Evolutionary conservation across 2,888 invertebrate genomes (phyloP).

Genomic region (Subacronicta megacephala): DNA sequence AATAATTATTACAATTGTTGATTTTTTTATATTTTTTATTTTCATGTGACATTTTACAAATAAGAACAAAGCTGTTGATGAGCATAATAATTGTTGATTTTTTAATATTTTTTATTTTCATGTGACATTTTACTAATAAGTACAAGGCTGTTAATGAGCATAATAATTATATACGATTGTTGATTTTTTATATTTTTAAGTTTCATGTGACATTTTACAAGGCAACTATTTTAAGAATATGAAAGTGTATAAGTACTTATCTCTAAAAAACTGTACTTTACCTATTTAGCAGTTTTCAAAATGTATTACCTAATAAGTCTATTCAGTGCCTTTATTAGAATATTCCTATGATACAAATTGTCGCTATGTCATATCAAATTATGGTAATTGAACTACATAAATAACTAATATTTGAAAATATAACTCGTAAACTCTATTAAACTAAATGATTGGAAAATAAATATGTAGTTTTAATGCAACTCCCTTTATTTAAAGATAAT

Average conservation of each 20-base stretch:
- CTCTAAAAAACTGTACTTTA: constrained; percentile 14
- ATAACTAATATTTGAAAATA: constrained; percentile 15
- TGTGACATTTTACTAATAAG: too few species aligned
- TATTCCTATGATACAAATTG: constrained; percentile 18
- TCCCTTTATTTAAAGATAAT: constrained; percentile 18
- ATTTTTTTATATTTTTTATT: constrained; percentile 20
- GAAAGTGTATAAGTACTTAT: too few species aligned
- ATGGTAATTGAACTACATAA: constrained; percentile 16
- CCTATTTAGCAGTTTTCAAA: constrained; percentile 20
- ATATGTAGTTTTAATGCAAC: constrained; percentile 23
- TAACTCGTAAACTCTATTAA: constrained; percentile 14
- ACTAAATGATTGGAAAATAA: constrained; percentile 27
- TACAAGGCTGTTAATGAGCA: constrained; percentile 9
- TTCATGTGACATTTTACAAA: constrained; percentile 21
- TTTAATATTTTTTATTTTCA: constrained; percentile 19
- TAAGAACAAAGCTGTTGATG: constrained; percentile 16
- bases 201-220: constrained; percentile 13
- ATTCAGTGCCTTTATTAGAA: constrained; percentile 17
- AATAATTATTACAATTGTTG: constrained; percentile 7
- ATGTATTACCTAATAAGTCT: constrained; percentile 15
- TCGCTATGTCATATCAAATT: constrained; percentile 20
- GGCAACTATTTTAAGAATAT: constrained; percentile 19
- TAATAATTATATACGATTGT: constrained; percentile 15
- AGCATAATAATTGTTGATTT: constrained; percentile 23
- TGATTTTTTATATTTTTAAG: constrained; percentile 20